Percentiles rank a stretch among this genome's conserved stretches.
Conservation (phyloP, 1,140 invertebrate species). For the Harpegnathos saltator region DNA sequence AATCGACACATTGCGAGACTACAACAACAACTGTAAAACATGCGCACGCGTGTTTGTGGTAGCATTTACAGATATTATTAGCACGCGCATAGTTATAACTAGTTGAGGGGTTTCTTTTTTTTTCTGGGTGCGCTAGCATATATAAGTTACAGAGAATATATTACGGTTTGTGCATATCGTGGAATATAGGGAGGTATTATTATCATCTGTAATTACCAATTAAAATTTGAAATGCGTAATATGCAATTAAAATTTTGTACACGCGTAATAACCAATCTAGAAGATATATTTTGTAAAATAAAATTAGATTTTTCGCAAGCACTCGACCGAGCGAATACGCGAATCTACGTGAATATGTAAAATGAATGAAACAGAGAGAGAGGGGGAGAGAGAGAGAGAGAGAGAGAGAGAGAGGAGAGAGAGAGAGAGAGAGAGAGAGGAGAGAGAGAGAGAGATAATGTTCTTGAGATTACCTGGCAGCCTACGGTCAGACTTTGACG, state of each 20-base stretch:
- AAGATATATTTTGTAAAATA: constrained; percentile 58
- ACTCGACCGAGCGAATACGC: constrained; percentile 36
- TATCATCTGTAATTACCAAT: constrained; percentile 61
- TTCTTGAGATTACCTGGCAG: too few species aligned
- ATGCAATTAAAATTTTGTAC: constrained; percentile 62
- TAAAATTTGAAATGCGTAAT: constrained; percentile 60
- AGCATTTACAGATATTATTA: constrained; percentile 5
- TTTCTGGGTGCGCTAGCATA: neutral
- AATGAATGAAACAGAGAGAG: too few species aligned
- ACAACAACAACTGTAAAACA: too few species aligned
- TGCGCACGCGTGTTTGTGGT: too few species aligned
- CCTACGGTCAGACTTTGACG: too few species aligned
- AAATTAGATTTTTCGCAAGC: constrained; percentile 50
- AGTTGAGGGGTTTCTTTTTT: constrained; percentile 49
- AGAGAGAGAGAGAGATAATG: too few species aligned
- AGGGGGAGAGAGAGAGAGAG: too few species aligned
- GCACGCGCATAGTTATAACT: constrained; percentile 3
- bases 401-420: too few species aligned
- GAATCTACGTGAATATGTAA: constrained; percentile 25
- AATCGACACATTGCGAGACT: too few species aligned
- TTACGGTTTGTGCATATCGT: constrained; percentile 23
- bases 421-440: too few species aligned
- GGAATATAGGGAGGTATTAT: constrained; percentile 53
- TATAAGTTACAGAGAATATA: constrained; percentile 57
- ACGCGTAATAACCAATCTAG: constrained; percentile 46